Evolutionary conservation across 2,888 invertebrate genomes (phyloP).

Genomic region (Orthonevra nobilis): DNA sequence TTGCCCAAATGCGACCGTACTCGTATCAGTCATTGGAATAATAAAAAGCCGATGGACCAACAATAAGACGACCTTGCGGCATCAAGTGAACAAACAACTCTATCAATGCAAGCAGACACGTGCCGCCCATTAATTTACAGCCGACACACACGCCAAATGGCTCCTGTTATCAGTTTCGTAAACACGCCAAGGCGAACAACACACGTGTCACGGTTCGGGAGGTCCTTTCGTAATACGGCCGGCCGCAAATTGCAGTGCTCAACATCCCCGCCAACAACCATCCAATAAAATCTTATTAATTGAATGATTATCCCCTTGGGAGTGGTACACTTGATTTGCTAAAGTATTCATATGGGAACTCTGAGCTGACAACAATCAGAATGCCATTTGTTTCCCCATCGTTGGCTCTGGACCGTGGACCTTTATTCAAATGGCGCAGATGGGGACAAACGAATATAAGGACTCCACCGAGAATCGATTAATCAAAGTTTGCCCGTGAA

Average conservation of each 20-base stretch:
- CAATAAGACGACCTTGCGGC: slow-evolving; percentile 40
- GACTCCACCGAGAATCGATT: slow-evolving; percentile 40
- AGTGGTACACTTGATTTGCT: slow-evolving; percentile 63
- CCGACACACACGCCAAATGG: slow-evolving; percentile 42
- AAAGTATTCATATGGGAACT: slow-evolving; percentile 35
- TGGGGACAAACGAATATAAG: slow-evolving; percentile 14
- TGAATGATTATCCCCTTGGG: slow-evolving; percentile 71
- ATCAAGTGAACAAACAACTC: slow-evolving; percentile 58
- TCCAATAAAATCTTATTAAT: slow-evolving; percentile 68
- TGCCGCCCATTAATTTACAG: slow-evolving; percentile 63
- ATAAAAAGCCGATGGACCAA: slow-evolving; percentile 18
- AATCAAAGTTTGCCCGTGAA: slow-evolving; percentile 39
- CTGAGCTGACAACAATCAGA: slow-evolving; percentile 40
- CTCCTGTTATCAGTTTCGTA: slow-evolving; percentile 63
- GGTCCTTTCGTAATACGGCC: slow-evolving; percentile 36
- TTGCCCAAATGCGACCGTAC: not conserved
- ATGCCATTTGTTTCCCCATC: slow-evolving; percentile 46
- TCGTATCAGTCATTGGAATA: slow-evolving; percentile 24
- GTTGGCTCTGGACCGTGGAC: too few relatives aligned
- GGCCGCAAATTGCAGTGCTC: slow-evolving; percentile 52
- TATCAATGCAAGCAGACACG: slow-evolving; percentile 49
- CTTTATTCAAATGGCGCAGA: slow-evolving; percentile 37
- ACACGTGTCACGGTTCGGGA: slow-evolving; percentile 63
- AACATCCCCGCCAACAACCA: slow-evolving; percentile 65
- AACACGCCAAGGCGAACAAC: slow-evolving; percentile 51